These are phyloP conservation scores for Arenaria interpres DNA, from an alignment of 2,113 vertebrate species.

Conservation along the genomic window DNA sequence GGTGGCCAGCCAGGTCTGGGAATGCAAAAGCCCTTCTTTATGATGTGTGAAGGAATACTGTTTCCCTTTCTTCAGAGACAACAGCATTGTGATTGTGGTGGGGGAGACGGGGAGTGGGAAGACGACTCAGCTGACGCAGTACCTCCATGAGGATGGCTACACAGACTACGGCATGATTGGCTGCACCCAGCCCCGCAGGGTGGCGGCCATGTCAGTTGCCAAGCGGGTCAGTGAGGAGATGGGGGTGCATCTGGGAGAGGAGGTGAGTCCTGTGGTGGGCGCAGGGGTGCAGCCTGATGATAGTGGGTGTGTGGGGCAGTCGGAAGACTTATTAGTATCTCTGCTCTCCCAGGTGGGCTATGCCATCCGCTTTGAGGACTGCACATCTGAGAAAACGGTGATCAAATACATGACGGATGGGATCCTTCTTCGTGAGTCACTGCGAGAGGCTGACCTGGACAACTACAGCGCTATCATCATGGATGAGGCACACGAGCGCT, in stretches of 20 bases:
- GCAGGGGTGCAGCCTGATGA: neutral
- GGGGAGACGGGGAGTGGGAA: slow-evolving; percentile 98
- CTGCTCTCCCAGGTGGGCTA: slow-evolving; percentile 86
- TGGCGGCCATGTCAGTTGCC: slow-evolving; percentile 97
- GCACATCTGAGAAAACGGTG: slow-evolving; percentile 92
- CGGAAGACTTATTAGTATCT: neutral
- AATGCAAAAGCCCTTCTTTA: neutral
- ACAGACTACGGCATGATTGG: slow-evolving; percentile 97
- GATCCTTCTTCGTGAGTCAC: slow-evolving; percentile 94
- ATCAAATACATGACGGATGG: slow-evolving; percentile 99
- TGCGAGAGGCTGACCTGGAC: slow-evolving; percentile 95
- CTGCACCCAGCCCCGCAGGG: slow-evolving; percentile 94
- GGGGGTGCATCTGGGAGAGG: slow-evolving; percentile 88
- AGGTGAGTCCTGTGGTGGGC: slow-evolving; percentile 77
- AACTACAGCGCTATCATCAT: slow-evolving; percentile 99
- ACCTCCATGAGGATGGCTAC: slow-evolving; percentile 96
- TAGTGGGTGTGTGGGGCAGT: rapidly evolving
- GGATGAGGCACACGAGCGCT: slow-evolving; percentile 97
- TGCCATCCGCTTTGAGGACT: slow-evolving; percentile 98
- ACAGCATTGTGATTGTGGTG: slow-evolving; percentile 98
- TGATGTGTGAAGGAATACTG: neutral
- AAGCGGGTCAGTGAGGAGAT: slow-evolving; percentile 98
- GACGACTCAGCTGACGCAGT: slow-evolving; percentile 97
- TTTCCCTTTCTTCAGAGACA: slow-evolving; percentile 81
- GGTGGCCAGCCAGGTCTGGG: neutral